Base-by-base conservation (phyloP, 2,113 vertebrate genomes). In the Periophthalmus modestus region DNA sequence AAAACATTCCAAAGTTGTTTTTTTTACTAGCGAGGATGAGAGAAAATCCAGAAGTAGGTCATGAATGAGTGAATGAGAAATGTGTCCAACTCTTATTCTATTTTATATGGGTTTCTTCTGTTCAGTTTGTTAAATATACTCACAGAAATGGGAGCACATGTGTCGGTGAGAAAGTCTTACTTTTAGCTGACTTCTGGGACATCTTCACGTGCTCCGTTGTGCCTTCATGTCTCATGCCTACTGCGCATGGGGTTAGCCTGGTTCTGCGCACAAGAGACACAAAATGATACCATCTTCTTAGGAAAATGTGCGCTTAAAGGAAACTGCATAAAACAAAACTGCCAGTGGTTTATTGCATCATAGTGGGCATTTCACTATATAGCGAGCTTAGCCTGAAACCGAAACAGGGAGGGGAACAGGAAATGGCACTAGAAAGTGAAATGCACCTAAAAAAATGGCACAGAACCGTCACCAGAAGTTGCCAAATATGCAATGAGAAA, bases 121-220 rank as follows among this genome's bases (percentile, higher is more conserved):
- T 43, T 43, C 1, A 43, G 11, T 7, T 43, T 43, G 7, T 6
- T 43, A 43, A 43, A 43, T 2, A 43, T 43, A 43, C 11, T 11
- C 9, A 43, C 39, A 43, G 39, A 43, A 43, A 43, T 10, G 7
- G 10, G 39, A 10, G 39, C 39, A 43, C 39, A 43, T 43, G 10
- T 43, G 39, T 43, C 21, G 4, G n/a, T 10, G 9, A 57, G n/a
- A 57, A 21, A 57, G 7, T 24, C 90, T 92, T 87, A 94, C 92
- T 87, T 92, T 87, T 92, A 57, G 66, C 59, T 59, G 84, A 23
- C 69, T 84, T 92, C 82, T 87, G 83, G 85, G 74, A 88, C 92
- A 92, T 94, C 85, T 91, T 94, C 89, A 93, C 68, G 68, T 83
- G 68, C 47, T 88, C 78, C 76, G 80, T 61, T 19, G 69, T 78